Percentiles rank a stretch among this genome's conserved stretches.
Conservation (phyloP, 2,797 vertebrate species). For the Lepilemur septentrionalis region DNA sequence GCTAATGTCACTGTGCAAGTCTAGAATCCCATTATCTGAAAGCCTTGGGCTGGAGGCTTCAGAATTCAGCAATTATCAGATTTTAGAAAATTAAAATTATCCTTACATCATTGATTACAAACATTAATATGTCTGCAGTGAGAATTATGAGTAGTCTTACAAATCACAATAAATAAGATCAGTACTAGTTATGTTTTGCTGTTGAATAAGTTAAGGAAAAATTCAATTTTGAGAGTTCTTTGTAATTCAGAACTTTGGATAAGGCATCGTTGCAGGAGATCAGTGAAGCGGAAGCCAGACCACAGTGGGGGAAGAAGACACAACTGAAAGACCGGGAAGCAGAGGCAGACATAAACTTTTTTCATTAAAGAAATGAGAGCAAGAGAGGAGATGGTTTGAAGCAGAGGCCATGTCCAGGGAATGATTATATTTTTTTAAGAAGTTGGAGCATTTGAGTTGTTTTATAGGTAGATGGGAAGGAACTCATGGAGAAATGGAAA, state of each 20-base stretch:
- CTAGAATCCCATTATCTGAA: neutral
- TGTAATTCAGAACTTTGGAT: neutral
- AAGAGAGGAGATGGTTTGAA: neutral
- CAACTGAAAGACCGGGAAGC: neutral
- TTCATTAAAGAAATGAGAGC: neutral
- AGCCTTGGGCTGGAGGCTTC: neutral
- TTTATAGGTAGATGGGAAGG: neutral
- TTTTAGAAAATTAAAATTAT: neutral
- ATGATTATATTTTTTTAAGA: neutral
- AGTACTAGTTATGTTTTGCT: neutral
- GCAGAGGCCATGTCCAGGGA: neutral
- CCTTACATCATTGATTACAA: neutral
- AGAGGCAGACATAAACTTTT: neutral
- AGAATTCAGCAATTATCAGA: neutral
- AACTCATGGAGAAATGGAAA: neutral
- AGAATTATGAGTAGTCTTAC: neutral
- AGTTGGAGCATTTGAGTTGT: neutral
- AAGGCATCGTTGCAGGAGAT: neutral
- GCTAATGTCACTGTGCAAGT: neutral
- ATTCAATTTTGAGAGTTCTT: neutral
- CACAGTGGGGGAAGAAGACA: neutral
- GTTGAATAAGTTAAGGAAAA: neutral
- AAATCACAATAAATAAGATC: neutral
- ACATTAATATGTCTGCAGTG: neutral
- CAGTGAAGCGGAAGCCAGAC: neutral